Evolutionary conservation across 2,113 vertebrate genomes (phyloP), one percentile per base, ranked within the genome.

Genomic region (Athene cunicularia): DNA sequence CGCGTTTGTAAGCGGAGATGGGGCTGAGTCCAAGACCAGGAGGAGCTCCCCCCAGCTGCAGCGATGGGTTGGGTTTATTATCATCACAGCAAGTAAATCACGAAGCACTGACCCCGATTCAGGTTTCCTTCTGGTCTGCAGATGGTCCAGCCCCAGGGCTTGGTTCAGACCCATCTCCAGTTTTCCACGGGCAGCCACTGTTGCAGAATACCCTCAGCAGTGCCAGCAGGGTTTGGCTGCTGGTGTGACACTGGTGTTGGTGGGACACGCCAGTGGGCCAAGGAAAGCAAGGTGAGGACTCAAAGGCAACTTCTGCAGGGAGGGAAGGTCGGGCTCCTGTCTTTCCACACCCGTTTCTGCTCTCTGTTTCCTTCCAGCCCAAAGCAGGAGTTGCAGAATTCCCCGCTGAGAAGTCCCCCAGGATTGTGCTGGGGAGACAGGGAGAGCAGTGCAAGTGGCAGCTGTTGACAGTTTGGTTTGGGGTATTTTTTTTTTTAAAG

Each of bases 31-130:
- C 56, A 12, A 60, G 64, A 64, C 8, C 30, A 10, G 49, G 85
- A 50, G 58, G n/a, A 80, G 43, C 16, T 35, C 15, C 59, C 55
- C 32, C 1, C 26, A 18, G 2, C 26, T 9, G 27, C 81, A 70
- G 74, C 39, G 1, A 4, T 0, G 5, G 11, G 20, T 3, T 14
- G 59, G 75, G 64, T 12, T 80, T 13, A 7, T 80, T 5, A 5
- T 22, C 49, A 16, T 39, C 67, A 10, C 79, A 47, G 88, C 35
- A 8, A 35, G 56, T 16, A 14, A 41, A 22, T 13, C 11, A 1
- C 0, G 0, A 74, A 81, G 68, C 63, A 22, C 67, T 27, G 72
- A n/a, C 55, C 56, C 5, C 4, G 8, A 11, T 12, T 5, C 13
- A 5, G 5, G 71, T 2, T 8, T 60, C 84, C 60, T 15, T 8